Base-by-base conservation (phyloP, 2,797 vertebrate genomes). In the Bovichtus diacanthus region DNA sequence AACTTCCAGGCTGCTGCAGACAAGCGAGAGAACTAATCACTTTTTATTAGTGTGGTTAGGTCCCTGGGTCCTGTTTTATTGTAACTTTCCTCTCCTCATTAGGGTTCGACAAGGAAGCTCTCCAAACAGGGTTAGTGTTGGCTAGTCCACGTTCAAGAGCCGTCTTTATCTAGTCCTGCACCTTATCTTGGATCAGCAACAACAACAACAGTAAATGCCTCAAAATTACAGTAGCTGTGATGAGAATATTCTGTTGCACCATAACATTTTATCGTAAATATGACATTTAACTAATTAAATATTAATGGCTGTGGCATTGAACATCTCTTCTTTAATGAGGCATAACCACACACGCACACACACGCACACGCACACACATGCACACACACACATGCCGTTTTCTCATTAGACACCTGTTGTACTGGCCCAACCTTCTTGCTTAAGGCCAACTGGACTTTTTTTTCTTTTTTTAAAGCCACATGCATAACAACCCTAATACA, bases 331-430 rank as follows among this genome's bases (percentile, higher is more conserved):
- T 59, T 29, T 58, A 43, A 61, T 56, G n/a, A 50, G 69, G 23
- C 23, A 64, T n/a, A 47, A 72, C 54, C 36, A 18, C 1, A 29
- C 54, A 70, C 38, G 29, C 41, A 59, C 62, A 50, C 41, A 21
- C 39, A 27, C 34, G n/a, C 56, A 29, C 18, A n/a, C n/a, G n/a
- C n/a, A n/a, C n/a, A n/a, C n/a, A n/a, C n/a, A 50, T 41, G 21
- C 39, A 27, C 34, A n/a, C 56, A 50, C 41, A 21, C 39, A 27
- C 34, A n/a, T 56, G 29, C 18, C 0, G 8, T 50, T 79, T 74
- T 68, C 25, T 34, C 38, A 66, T 80, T 41, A 49, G 29, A 75
- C 82, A 88, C 75, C 77, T 85, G 84, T 80, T 76, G 72, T 54
- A 53, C 53, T 50, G 46, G 29, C 43, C n/a, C 56, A 12, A 16